Evolutionary conservation across 2,113 vertebrate species (phyloP).

Genomic region (Strigops habroptila): DNA sequence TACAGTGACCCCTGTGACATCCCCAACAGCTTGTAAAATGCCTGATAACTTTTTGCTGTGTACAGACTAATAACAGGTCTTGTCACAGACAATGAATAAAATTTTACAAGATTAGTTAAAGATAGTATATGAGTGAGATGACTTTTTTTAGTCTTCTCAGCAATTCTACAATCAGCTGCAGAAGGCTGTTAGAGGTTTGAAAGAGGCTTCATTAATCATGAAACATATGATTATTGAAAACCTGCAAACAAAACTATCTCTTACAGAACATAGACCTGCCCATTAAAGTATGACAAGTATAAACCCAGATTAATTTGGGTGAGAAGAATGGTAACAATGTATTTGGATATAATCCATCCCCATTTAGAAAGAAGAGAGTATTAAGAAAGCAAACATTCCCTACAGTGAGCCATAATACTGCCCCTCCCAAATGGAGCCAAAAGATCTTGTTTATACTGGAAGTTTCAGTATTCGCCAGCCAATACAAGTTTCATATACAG

Average conservation of each 20-base stretch:
- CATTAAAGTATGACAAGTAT: constrained; percentile 41
- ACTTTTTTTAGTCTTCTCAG: constrained; percentile 38
- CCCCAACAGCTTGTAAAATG: constrained; percentile 41
- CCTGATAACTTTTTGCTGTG: constrained; percentile 4
- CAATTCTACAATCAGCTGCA: constrained; percentile 14
- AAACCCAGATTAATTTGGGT: background rate
- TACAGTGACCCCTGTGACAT: background rate
- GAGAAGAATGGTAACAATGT: constrained; percentile 18
- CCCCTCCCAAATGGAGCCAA: background rate
- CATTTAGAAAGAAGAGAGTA: background rate
- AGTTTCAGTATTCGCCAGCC: background rate
- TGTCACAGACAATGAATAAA: constrained; percentile 45
- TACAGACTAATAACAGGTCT: constrained; percentile 29
- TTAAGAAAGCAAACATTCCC: background rate
- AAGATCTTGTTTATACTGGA: background rate
- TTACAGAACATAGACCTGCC: constrained; percentile 24
- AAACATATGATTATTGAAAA: constrained; percentile 63
- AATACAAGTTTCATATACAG: background rate
- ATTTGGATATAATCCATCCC: constrained; percentile 24
- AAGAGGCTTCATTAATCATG: constrained; percentile 50
- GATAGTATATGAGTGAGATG: constrained; percentile 22
- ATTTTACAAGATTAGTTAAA: constrained; percentile 41
- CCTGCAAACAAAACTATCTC: constrained; percentile 48
- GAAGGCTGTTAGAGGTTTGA: constrained; percentile 34
- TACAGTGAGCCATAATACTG: background rate